These are phyloP conservation scores for Menura novaehollandiae DNA, from an alignment of 2,113 vertebrate genomes.

Conservation along the genomic window DNA sequence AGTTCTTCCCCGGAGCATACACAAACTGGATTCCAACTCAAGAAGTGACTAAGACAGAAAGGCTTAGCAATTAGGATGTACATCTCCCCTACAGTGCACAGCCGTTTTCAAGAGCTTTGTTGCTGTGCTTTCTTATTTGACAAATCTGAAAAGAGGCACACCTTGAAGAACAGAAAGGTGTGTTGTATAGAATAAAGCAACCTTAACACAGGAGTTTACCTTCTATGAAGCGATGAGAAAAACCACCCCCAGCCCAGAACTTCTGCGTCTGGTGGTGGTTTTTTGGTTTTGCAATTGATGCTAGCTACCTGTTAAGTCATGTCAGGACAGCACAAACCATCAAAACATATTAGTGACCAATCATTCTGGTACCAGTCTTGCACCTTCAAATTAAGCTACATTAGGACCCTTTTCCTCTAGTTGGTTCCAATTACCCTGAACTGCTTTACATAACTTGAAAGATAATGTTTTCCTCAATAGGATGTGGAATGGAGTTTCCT, in stretches of 20 bases:
- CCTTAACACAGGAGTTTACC: not conserved
- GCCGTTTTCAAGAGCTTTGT: not conserved
- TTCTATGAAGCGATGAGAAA: not conserved
- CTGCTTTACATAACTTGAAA: not conserved
- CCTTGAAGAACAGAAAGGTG: not conserved
- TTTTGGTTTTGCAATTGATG: not conserved
- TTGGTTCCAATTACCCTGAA: not conserved
- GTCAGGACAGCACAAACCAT: not conserved
- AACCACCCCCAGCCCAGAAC: rapidly evolving
- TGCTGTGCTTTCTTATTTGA: not conserved
- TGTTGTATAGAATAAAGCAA: not conserved
- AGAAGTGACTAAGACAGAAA: not conserved
- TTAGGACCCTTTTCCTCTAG: not conserved
- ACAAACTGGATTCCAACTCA: not conserved
- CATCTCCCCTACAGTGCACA: not conserved
- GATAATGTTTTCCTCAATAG: not conserved
- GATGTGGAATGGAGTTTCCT: not conserved
- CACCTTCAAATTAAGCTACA: not conserved
- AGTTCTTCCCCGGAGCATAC: not conserved
- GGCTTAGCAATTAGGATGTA: not conserved
- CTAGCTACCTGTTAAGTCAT: not conserved
- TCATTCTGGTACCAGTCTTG: not conserved
- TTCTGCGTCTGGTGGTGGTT: not conserved
- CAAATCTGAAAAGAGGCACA: not conserved
- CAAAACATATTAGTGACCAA: not conserved